Base-by-base conservation (phyloP, 2,797 vertebrate species). In the Sphenopsis melanotis region DNA sequence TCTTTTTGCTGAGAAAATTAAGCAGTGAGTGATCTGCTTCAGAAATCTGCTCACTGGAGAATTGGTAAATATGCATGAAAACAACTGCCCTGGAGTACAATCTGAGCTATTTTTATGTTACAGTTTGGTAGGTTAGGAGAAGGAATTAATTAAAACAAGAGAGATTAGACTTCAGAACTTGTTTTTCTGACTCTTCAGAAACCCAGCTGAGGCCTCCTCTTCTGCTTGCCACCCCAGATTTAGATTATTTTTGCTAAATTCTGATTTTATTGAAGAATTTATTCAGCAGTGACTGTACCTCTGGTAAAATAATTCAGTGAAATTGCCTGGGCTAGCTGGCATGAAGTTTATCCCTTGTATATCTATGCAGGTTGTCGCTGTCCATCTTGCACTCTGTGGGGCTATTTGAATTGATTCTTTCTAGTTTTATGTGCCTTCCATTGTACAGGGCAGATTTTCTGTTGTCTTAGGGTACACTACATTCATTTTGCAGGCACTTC, bases 11-110 rank as follows among this genome's bases (percentile, higher is more conserved):
- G 70, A 90, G 89, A 91, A 94, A 91, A 94, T 93, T 84, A 93
- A 95, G 77, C 56, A 79, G 29, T 20, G 88, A 87, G 60, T 77
- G 89, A 89, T 96, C 56, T 87, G 57, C 88, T 95, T 95, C 85
- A 95, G 91, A 96, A 91, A 75, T 65, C 46, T 90, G 26, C 41
- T 94, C 90, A 74, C 80, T 66, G 77, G 91, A 94, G 90, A 89
- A 44, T 15, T 79, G 74, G 47, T 93, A 93, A 95, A 89, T 90
- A 92, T 76, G 74, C 59, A 66, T 87, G 81, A 82, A 93, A 96
- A 94, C 77, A 96, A 82, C 83, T 70, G 63, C 90, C 83, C 80
- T 69, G 65, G 66, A 92, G 88, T 84, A 87, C 68, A 83, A 87
- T 84, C 52, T 85, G 66, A 95, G 71, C 53, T 91, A 83, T 93